These are phyloP conservation scores for Drosophila paranaensis DNA, from an alignment of 2,888 invertebrate species.

Conservation along the genomic window DNA sequence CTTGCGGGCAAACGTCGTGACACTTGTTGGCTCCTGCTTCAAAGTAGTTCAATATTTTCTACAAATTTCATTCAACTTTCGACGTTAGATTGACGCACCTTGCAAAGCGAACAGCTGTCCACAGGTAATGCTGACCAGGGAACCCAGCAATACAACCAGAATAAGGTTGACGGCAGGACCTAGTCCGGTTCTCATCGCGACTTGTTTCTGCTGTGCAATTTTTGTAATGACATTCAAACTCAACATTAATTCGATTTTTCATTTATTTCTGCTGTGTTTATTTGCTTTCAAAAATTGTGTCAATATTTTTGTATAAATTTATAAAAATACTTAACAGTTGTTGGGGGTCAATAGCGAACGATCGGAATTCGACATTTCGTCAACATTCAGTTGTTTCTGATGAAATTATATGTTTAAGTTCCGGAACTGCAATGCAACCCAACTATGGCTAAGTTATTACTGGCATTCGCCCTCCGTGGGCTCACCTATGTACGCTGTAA, in stretches of 20 bases:
- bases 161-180: conserved; percentile 22
- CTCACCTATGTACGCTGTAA: conserved; percentile 36
- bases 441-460: too few species aligned
- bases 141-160: conserved; percentile 27
- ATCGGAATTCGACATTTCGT: neutral
- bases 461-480: conserved; percentile 28
- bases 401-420: conserved; percentile 1
- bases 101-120: conserved; percentile 38
- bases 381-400: neutral
- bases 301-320: conserved; percentile 40
- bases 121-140: conserved; percentile 8
- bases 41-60: neutral
- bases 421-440: neutral
- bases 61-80: neutral
- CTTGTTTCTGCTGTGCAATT: conserved; percentile 7
- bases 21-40: conserved; percentile 55
- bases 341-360: neutral
- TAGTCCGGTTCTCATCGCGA: conserved; percentile 42
- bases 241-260: conserved; percentile 18
- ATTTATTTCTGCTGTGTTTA: conserved; percentile 25
- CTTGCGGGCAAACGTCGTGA: conserved; percentile 63
- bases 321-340: conserved; percentile 38
- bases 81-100: conserved; percentile 31
- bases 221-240: conserved; percentile 40
- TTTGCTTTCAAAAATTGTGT: conserved; percentile 42